A percentile compares a stretch with the other conserved stretches of the same genome.
Conservation (phyloP, 2,797 vertebrate species). For the Melanotaenia nigrans region DNA sequence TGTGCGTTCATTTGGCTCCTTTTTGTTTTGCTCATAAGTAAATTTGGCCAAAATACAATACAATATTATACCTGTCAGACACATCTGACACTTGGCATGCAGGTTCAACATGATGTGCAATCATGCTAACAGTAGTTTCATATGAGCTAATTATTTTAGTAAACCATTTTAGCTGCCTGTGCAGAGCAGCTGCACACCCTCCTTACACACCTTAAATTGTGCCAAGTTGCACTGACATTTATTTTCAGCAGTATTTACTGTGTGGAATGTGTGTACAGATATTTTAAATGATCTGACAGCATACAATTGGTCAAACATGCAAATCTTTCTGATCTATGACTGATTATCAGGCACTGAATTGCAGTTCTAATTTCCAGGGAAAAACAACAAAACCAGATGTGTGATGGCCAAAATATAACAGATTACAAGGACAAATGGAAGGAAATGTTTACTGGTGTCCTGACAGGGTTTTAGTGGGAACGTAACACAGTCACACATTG, state of each 20-base stretch:
- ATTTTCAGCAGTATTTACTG: background rate
- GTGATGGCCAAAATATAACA: too few species aligned
- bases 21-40: background rate
- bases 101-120: background rate
- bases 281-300: background rate
- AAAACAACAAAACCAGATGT: background rate
- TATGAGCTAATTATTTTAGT: background rate
- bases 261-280: background rate
- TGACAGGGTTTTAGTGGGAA: background rate
- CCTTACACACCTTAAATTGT: background rate
- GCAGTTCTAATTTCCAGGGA: too few species aligned
- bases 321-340: background rate
- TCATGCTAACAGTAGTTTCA: background rate
- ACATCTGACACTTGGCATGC: too few species aligned
- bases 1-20: background rate
- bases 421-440: background rate
- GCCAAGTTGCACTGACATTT: background rate
- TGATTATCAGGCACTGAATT: background rate
- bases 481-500: background rate
- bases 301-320: background rate
- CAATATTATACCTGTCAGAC: too few species aligned
- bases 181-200: background rate
- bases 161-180: background rate
- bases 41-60: too few species aligned
- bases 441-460: too few species aligned